phyloP scores from a whole-genome alignment of 2,888 invertebrate genomes.

The Lasioglossum pauxillum region DNA sequence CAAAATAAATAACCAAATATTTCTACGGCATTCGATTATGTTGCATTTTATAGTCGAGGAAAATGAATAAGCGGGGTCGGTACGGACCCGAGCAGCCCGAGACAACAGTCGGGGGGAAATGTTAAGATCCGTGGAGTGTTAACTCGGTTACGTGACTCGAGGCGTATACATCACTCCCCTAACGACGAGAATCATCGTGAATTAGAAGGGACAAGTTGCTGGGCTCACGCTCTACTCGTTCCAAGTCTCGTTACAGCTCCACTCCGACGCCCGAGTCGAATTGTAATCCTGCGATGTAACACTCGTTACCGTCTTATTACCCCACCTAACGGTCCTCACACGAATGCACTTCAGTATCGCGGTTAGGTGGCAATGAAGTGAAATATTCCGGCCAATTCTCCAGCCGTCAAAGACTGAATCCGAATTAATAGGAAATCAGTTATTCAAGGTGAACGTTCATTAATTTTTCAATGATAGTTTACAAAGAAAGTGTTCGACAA shows the following conservation, averaged over 20 bases:
- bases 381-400: neutral
- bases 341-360: neutral
- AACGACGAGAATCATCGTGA: constrained; percentile 5
- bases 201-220: constrained; percentile 6
- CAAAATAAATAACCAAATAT: no score
- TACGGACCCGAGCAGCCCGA: neutral
- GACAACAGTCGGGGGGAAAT: neutral
- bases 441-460: no score
- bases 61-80: neutral
- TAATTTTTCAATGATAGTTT: no score
- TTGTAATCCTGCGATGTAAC: constrained; percentile 3
- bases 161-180: neutral
- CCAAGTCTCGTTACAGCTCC: constrained; percentile 1
- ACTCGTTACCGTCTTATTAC: constrained; percentile 12
- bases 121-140: neutral
- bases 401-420: no score
- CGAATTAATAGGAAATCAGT: no score
- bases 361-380: neutral
- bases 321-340: neutral
- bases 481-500: no score
- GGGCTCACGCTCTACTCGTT: neutral
- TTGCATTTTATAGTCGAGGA: neutral
- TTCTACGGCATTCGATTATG: no score
- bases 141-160: constrained; percentile 11
- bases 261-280: neutral